Evolutionary conservation across 2,888 invertebrate genomes (phyloP), one percentile per base, ranked within the genome.

Genomic region (Tuta absoluta): DNA sequence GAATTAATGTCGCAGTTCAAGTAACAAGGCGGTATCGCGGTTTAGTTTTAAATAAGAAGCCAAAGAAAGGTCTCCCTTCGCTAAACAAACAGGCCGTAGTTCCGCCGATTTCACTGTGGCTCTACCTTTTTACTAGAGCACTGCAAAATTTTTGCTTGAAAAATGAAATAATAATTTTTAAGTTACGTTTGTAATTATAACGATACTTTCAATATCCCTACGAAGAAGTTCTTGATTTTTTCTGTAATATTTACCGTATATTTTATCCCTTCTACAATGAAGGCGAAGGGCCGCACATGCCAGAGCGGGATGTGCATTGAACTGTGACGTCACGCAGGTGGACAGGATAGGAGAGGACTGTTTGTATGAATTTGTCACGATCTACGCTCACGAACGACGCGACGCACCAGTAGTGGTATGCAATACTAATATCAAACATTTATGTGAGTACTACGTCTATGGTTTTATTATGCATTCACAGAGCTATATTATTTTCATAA

Each of bases 31-130:
- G 49, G 49, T 49, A 19, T 49, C n/a, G 49, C 49, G 21, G 21
- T 49, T 49, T 49, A 4, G 49, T 2, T n/a, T 8, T 21, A 60
- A 45, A 45, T 45, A 62, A 24, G 59, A 60, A 62, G 28, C 62
- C 62, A 48, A 49, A 62, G 17, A 28, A 59, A 38, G 24, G 48
- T 62, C 73, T 70, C 68, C 70, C 69, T 67, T 67, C 68, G 68
- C 69, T 67, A 71, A 71, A 66, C 67, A 69, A 75, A 64, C 70
- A 71, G 72, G 70, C 70, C 79, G 67, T 73, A 71, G 68, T 79
- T 82, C 77, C 78, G 78, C 64, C 67, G 76, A 79, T 80, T 82
- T 82, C 79, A 71, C 78, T 70, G 65, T 69, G 68, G 41, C 51
- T 24, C 24, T 24, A 53, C 21, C 21, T 24, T 23, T 53, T n/a